Base-by-base conservation (phyloP, 2,888 invertebrate species). In the Argyresthia goedartella region DNA sequence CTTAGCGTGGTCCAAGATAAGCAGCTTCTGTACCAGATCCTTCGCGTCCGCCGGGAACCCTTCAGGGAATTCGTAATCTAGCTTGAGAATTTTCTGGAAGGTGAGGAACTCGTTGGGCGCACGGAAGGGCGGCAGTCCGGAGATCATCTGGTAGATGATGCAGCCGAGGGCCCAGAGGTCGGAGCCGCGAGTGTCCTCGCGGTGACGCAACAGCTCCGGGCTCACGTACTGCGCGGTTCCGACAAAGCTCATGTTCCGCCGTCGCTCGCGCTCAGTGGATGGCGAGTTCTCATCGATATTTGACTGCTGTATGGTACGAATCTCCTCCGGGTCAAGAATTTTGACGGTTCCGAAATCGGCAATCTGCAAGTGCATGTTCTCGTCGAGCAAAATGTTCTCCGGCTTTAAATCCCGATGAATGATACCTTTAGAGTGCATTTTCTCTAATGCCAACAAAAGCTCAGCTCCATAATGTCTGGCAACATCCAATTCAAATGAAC, bases 211-310 rank as follows among this genome's bases (percentile, higher is more conserved):
- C 56, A 99, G 90, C 85, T 99, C 99, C 2, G 99, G 99, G 53
- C 98, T 98, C 0, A 99, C 98, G 78, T 99, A 99, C 74, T 99
- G 98, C 1, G 99, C 98, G 10, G 99, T 99, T 50, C 99, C 99
- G 11, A 99, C 99, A 80, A 99, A 99, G 75, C 95, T 95, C 66
- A 92, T 93, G 63, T 90, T 90, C 55, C 95, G 88, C 60, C 88
- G 84, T 52, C 88, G 81, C 53, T 81, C 79, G 61, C 77, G 80
- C 59, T 77, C 72, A 11, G 59, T 60, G 50, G 66, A 64, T 55
- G 60, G 61, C 36, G 65, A 59, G 11, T 84, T 79, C 51, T 80
- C 78, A 42, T 76, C 76, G 52, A 50, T 42, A 64, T 56, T 57
- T 11, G 58, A 64, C 16, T 65, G 65, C 8, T 64, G 55, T 52